Evolutionary conservation across 2,113 vertebrate species (phyloP).

Genomic region (Equus quagga): DNA sequence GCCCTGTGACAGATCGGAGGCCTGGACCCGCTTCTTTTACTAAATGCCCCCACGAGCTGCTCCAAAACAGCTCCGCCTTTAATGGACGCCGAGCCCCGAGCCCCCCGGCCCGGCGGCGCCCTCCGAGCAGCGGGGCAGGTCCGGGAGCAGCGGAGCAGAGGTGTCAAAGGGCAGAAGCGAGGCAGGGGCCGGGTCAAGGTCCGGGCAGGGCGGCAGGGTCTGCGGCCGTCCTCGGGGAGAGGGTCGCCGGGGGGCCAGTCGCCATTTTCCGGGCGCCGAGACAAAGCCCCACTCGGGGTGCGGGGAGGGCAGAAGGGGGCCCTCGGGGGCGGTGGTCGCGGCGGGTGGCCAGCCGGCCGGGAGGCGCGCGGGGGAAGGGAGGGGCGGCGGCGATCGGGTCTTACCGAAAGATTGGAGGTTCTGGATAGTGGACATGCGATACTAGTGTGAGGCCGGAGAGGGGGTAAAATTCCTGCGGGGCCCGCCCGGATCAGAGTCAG

Average conservation of each 20-base stretch:
- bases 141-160: neutral
- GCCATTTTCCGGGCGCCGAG: constrained; percentile 78
- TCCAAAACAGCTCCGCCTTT: accelerated
- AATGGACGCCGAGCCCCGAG: accelerated
- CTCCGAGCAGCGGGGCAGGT: accelerated
- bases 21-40: neutral
- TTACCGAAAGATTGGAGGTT: constrained; percentile 95
- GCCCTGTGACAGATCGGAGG: neutral
- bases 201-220: neutral
- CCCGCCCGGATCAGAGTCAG: constrained; percentile 81
- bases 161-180: accelerated
- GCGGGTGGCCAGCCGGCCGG: neutral
- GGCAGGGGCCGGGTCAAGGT: neutral
- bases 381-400: neutral
- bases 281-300: constrained; percentile 73
- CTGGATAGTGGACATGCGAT: constrained; percentile 96
- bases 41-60: neutral
- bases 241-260: constrained; percentile 59
- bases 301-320: neutral
- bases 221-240: neutral
- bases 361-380: neutral
- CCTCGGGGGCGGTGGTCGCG: neutral
- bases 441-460: constrained; percentile 88
- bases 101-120: neutral
- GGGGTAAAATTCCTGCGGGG: constrained; percentile 85